Evolutionary conservation across 2,113 vertebrate genomes (phyloP).

Genomic region (Anhinga anhinga): DNA sequence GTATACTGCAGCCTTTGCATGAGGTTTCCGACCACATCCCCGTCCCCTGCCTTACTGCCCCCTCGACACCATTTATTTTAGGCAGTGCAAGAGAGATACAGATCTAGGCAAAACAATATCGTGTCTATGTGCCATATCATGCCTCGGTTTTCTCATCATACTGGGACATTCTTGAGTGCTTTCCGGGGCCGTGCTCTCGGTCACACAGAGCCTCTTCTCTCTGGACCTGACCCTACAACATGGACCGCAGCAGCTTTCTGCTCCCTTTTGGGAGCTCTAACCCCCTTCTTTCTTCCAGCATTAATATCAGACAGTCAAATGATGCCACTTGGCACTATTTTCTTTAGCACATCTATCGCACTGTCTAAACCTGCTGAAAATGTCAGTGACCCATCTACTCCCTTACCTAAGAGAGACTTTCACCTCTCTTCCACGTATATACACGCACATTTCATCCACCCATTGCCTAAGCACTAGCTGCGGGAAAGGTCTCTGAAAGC

Average conservation of each 20-base stretch:
- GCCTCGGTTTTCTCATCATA: background rate
- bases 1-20: background rate
- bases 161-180: background rate
- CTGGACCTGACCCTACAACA: background rate
- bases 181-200: background rate
- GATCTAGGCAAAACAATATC: slow-evolving; percentile 31
- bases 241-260: background rate
- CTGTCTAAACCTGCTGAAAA: background rate
- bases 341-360: background rate
- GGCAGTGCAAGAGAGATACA: background rate
- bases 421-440: background rate
- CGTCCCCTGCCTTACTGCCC: background rate
- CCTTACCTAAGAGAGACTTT: background rate
- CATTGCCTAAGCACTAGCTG: background rate
- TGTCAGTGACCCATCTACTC: background rate
- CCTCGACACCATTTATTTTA: background rate
- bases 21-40: slow-evolving; percentile 3
- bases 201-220: background rate
- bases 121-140: background rate
- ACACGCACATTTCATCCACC: background rate
- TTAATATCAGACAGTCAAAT: background rate
- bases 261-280: background rate
- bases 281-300: background rate
- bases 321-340: background rate
- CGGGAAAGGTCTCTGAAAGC: background rate